These are phyloP conservation scores for Volucella zonaria DNA, from an alignment of 2,888 invertebrate species.

Conservation along the genomic window DNA sequence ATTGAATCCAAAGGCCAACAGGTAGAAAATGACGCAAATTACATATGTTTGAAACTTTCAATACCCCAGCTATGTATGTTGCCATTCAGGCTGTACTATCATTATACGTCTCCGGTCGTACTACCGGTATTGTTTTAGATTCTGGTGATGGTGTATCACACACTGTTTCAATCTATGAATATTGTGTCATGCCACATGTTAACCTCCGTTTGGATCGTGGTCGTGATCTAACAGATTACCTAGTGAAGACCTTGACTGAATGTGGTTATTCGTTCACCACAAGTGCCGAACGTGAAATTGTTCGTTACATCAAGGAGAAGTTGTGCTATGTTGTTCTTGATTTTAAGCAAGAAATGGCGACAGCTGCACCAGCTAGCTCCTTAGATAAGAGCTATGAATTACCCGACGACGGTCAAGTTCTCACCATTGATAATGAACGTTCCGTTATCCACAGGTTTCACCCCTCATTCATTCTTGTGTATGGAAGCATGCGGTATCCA, in stretches of 20 bases:
- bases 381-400: constrained; percentile 97
- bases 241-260: constrained; percentile 97
- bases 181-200: constrained; percentile 96
- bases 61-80: constrained; percentile 97
- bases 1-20: constrained; percentile 93
- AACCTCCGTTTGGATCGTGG: constrained; percentile 96
- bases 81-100: too few relatives aligned
- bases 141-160: too few relatives aligned
- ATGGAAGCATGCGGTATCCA: constrained; percentile 95
- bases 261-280: constrained; percentile 96
- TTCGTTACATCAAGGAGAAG: constrained; percentile 97
- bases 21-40: constrained; percentile 97
- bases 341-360: constrained; percentile 97
- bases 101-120: too few relatives aligned
- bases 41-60: constrained; percentile 97
- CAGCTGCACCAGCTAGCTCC: constrained; percentile 94
- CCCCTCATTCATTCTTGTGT: constrained; percentile 94
- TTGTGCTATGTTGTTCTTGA: constrained; percentile 95
- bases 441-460: constrained; percentile 98
- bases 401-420: constrained; percentile 93
- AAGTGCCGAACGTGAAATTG: constrained; percentile 96
- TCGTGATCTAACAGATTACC: constrained; percentile 95
- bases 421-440: constrained; percentile 96
- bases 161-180: constrained; percentile 98
- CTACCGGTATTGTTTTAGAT: too few relatives aligned